Evolutionary conservation across 2,113 vertebrate species (phyloP), one percentile per base, ranked within the genome.

Genomic region (Anoura caudifer): DNA sequence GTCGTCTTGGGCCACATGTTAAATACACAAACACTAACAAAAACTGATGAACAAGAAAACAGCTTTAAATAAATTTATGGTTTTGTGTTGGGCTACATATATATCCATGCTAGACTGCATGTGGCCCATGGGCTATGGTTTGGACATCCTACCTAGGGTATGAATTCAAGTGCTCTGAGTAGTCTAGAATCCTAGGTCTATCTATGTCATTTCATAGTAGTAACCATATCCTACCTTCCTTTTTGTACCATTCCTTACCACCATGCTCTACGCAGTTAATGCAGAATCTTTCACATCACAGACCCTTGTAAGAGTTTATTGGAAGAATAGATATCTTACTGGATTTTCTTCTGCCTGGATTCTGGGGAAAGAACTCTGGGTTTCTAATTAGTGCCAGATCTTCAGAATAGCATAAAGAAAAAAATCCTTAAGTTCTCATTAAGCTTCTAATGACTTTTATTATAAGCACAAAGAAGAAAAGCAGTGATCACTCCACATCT

Each of bases 381-480:
- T 82, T 94, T 94, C 77, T 91, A 92, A 81, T 96, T 67, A 85
- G 65, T 73, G 22, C 31, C 88, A 93, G 72, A 56, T 91, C 73
- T 95, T 95, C 65, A 87, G 84, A 95, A 93, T 54, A 86, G 47
- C 70, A 77, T 24, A 76, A 50, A 82, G 33, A 26, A 73, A 73
- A 79, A 77, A 86, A 43, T 28, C 43, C 85, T 87, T 77, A 81
- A 28, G 63, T 96, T 95, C 65, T 90, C 94, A 81, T 97, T 90
- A 72, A 90, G 38, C 19, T 84, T 52, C 24, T 95, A 81, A 72
- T 93, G 75, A 92, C 83, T 56, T 97, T 95, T 84, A 87, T 79
- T 88, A 65, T 0, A 70, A 45, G 70, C 90, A 83, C n/a, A 90
- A 84, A 87, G 70, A 50, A 73, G 65, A 80, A 33, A 41, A 86